Conservation (phyloP, 2,797 vertebrate species). For the Petrocephalus sullivani region DNA sequence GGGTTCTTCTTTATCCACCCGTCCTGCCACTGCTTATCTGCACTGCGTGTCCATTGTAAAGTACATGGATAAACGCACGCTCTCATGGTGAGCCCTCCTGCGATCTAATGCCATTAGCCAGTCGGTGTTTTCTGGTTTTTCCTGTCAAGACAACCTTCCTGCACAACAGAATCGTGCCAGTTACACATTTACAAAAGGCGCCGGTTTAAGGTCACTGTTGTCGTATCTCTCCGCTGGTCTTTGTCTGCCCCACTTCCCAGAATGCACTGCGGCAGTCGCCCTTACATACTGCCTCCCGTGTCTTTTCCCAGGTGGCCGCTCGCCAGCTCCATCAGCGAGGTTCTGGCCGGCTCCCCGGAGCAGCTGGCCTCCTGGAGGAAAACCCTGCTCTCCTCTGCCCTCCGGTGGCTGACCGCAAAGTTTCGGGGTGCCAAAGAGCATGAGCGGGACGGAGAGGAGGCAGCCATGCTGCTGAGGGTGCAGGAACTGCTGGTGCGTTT, state of each 20-base stretch:
- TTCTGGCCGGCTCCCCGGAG: constrained; percentile 53
- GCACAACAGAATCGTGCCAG: not conserved
- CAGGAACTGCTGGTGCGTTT: constrained; percentile 64
- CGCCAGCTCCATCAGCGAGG: constrained; percentile 67
- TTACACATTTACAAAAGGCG: not conserved
- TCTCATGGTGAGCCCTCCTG: not conserved
- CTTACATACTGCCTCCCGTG: not conserved
- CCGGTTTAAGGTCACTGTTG: not conserved
- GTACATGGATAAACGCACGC: not conserved
- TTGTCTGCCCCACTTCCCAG: not conserved
- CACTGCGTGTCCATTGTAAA: not conserved
- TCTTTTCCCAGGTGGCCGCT: constrained; percentile 70
- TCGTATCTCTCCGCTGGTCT: not conserved
- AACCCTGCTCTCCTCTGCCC: constrained; percentile 60
- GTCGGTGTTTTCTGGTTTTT: not conserved
- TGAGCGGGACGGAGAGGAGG: constrained; percentile 56
- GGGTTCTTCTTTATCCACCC: not conserved
- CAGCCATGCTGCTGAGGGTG: constrained; percentile 64
- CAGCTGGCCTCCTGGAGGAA: constrained; percentile 68
- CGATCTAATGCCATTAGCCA: not conserved
- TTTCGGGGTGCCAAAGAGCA: constrained; percentile 60
- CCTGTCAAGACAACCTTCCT: constrained; percentile 21
- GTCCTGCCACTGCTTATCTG: not conserved
- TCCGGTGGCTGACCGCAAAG: constrained; percentile 62
- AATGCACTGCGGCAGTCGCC: not conserved